phyloP scores from a whole-genome alignment of 1,140 invertebrate species.

The Carcinoscorpius rotundicauda region DNA sequence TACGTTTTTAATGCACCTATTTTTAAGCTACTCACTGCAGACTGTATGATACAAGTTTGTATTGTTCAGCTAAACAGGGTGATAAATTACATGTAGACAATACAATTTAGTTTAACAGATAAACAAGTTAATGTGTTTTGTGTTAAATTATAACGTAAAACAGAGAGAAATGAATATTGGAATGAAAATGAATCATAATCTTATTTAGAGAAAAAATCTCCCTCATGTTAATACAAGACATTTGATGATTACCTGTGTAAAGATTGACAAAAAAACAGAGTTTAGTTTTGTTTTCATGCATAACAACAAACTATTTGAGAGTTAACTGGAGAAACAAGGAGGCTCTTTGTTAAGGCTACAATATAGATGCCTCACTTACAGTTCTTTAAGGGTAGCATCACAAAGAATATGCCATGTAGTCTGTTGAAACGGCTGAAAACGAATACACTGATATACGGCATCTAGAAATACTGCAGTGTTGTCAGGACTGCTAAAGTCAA shows the following conservation, averaged over 20 bases:
- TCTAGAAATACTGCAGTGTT: constrained; percentile 39
- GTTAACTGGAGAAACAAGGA: constrained; percentile 41
- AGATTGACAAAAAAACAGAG: constrained; percentile 43
- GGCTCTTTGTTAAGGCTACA: constrained; percentile 39
- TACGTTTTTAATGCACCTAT: no score
- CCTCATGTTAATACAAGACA: neutral
- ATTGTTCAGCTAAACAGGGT: no score
- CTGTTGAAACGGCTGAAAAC: constrained; percentile 76
- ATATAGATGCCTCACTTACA: constrained; percentile 50
- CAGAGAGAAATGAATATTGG: no score
- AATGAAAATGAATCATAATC: no score
- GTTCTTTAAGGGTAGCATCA: constrained; percentile 73
- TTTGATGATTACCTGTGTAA: neutral
- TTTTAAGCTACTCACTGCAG: no score
- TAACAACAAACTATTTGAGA: constrained; percentile 82
- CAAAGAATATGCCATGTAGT: constrained; percentile 66
- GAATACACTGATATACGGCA: constrained; percentile 69
- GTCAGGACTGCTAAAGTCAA: constrained; percentile 36
- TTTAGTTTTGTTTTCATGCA: constrained; percentile 76
- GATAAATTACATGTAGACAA: no score
- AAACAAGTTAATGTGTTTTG: no score
- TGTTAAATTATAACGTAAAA: no score
- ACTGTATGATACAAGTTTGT: no score
- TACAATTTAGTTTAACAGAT: no score
- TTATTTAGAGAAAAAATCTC: no score